Conservation (phyloP, 2,113 vertebrate genomes). For the Toxotes jaculatrix region DNA sequence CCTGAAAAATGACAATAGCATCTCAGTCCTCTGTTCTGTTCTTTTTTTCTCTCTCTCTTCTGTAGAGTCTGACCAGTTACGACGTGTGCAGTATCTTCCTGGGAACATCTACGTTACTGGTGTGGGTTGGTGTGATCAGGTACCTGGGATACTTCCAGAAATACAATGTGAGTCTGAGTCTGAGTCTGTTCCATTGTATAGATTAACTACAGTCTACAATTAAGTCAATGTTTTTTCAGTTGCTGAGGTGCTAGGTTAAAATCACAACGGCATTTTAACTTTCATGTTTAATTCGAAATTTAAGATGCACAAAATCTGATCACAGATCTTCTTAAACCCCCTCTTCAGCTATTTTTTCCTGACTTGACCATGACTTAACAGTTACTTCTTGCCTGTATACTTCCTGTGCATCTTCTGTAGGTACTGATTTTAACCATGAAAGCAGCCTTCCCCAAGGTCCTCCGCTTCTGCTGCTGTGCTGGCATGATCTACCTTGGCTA, state of each 20-base stretch:
- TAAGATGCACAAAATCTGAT: background rate
- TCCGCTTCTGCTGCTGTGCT: constrained; percentile 96
- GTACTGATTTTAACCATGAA: constrained; percentile 97
- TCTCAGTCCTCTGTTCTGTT: background rate
- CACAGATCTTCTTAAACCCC: background rate
- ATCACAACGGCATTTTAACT: background rate
- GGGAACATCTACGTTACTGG: constrained; percentile 93
- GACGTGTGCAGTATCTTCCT: constrained; percentile 97
- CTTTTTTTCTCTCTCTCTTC: background rate
- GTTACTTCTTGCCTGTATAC: background rate
- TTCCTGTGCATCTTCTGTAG: constrained; percentile 69
- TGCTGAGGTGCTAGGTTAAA: no score
- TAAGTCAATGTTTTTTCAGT: no score
- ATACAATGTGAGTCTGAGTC: constrained; percentile 90
- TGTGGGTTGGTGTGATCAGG: constrained; percentile 96
- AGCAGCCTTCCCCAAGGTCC: constrained; percentile 93
- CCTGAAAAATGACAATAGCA: background rate
- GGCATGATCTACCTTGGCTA: constrained; percentile 99
- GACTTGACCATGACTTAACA: background rate
- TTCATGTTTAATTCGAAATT: background rate
- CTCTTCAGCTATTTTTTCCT: background rate
- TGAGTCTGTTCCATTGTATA: background rate
- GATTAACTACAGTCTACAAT: background rate
- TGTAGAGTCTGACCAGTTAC: constrained; percentile 92
- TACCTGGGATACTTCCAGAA: constrained; percentile 98